Conservation (phyloP, 2,797 vertebrate genomes). For the Coregonus sp. region DNA sequence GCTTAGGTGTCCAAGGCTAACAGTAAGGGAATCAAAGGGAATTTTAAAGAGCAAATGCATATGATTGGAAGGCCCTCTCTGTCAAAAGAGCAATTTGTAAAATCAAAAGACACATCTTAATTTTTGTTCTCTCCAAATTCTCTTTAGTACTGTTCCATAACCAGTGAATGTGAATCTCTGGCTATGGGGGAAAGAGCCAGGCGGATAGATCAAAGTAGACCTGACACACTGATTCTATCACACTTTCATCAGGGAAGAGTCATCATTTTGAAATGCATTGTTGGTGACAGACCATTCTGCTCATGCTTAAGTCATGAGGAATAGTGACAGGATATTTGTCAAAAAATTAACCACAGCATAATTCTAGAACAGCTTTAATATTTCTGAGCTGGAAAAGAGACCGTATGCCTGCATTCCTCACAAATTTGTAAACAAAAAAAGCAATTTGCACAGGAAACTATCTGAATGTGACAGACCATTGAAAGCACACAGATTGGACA, state of each 20-base stretch:
- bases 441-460: not conserved
- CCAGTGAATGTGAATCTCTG: not conserved
- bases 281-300: slow-evolving; percentile 1
- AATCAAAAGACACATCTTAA: not conserved
- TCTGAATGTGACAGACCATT: slow-evolving; percentile 10
- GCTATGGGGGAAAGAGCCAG: not conserved
- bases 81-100: not conserved
- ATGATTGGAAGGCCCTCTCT: slow-evolving; percentile 44
- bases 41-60: slow-evolving; percentile 47
- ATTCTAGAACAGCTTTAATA: slow-evolving; percentile 7
- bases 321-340: not conserved
- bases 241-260: not conserved
- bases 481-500: slow-evolving; percentile 8
- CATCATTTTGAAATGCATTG: not conserved
- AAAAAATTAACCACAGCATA: not conserved
- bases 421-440: not conserved
- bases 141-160: not conserved
- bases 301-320: slow-evolving; percentile 1
- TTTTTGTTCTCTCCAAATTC: not conserved
- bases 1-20: too few species aligned
- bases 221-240: not conserved
- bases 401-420: not conserved
- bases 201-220: not conserved
- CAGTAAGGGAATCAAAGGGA: slow-evolving; percentile 39
- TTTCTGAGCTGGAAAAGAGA: slow-evolving; percentile 6